Conservation (phyloP, 2,113 vertebrate genomes). For the Capra hircus region DNA sequence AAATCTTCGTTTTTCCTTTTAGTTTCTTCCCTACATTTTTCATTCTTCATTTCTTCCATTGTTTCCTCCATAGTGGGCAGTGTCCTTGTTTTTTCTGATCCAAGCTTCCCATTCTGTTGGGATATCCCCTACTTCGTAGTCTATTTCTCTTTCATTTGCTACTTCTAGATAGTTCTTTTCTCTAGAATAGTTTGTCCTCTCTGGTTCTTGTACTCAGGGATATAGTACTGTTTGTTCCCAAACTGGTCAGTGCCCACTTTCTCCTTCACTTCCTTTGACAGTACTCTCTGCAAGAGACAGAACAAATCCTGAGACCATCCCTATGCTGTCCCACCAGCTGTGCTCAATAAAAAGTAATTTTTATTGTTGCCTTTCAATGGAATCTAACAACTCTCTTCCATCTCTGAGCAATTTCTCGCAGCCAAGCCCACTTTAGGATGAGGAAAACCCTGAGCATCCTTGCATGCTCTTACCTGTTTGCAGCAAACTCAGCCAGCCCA, state of each 20-base stretch:
- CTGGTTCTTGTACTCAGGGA: constrained; percentile 88
- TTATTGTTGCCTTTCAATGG: neutral
- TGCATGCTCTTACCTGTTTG: neutral
- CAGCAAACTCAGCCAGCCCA: neutral
- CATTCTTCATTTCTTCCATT: constrained; percentile 85
- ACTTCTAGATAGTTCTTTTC: neutral
- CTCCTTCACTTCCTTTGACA: constrained; percentile 83
- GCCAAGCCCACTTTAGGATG: neutral
- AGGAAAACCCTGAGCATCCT: no score
- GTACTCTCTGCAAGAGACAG: constrained; percentile 70
- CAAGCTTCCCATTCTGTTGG: neutral
- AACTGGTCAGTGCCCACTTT: constrained; percentile 89
- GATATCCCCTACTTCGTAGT: neutral
- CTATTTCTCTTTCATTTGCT: neutral
- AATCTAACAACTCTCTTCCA: neutral
- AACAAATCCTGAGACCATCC: neutral
- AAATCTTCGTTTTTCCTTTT: constrained; percentile 84
- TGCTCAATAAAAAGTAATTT: neutral
- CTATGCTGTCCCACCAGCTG: neutral
- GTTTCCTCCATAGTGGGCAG: constrained; percentile 84
- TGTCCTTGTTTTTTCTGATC: neutral
- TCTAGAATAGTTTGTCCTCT: constrained; percentile 75
- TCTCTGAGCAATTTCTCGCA: neutral
- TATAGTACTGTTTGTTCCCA: constrained; percentile 91
- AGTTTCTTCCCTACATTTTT: constrained; percentile 82